Evolutionary conservation across 2,888 invertebrate genomes (phyloP).

Genomic region (Phorcus lineatus): DNA sequence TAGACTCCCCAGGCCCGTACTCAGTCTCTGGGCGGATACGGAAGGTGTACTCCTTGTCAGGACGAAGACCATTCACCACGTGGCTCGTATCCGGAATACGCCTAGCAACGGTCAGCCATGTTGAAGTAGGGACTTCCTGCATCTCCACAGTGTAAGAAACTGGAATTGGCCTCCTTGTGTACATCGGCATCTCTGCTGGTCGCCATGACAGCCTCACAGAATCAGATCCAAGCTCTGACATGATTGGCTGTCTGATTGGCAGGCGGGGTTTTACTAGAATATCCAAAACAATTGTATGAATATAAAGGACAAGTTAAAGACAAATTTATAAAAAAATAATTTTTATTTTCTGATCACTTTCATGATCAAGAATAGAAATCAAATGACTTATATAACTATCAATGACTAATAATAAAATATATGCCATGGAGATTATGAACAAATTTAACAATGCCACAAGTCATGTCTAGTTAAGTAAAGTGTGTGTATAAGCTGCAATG

Average conservation of each 20-base stretch:
- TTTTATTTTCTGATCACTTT: no score
- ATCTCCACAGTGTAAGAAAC: conserved; percentile 64
- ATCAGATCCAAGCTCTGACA: conserved; percentile 56
- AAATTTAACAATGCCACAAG: no score
- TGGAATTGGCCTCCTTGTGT: conserved; percentile 52
- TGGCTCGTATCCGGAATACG: conserved; percentile 65
- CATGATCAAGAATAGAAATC: no score
- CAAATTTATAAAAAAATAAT: no score
- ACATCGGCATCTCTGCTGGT: conserved; percentile 62
- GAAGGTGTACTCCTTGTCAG: conserved; percentile 91
- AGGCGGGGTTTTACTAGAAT: conserved; percentile 60
- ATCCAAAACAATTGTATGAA: not conserved
- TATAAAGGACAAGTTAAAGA: not conserved
- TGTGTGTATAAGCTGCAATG: no score
- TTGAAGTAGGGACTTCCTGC: conserved; percentile 55
- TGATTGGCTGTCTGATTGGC: conserved; percentile 51
- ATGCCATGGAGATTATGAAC: no score
- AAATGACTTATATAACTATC: no score
- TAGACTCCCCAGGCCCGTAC: conserved; percentile 96
- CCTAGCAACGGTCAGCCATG: conserved; percentile 79
- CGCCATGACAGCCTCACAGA: conserved; percentile 65
- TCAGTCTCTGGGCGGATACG: conserved; percentile 96
- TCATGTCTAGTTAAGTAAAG: no score
- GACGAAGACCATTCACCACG: conserved; percentile 57
- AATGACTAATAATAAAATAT: no score